Evolutionary conservation across 2,888 invertebrate genomes (phyloP), one percentile per base, ranked within the genome.

Genomic region (Melinaea marsaeus): DNA sequence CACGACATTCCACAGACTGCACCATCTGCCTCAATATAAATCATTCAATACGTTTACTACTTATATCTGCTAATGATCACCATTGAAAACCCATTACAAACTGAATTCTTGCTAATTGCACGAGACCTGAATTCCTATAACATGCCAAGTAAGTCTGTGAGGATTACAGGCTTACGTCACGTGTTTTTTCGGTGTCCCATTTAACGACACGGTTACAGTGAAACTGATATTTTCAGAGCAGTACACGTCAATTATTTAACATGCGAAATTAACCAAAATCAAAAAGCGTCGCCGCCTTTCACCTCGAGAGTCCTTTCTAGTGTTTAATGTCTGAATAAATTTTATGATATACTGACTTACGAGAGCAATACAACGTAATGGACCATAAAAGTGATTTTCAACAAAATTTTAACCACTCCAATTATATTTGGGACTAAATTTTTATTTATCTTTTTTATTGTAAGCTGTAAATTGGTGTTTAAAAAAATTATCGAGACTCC

Each of bases 251-350:
- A 78, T 81, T 77, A 63, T 70, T 73, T 68, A 65, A 70, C 64
- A 72, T 71, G 71, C 69, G 69, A 75, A 77, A 78, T 81, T 77
- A 75, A 77, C 72, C 67, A 78, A 83, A 80, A 80, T 76, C 72
- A 73, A 76, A 76, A 75, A 75, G 70, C 75, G 64, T 74, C 67
- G 65, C 72, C 64, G 73, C 77, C 82, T 83, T 84, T 83, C 81
- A 81, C 83, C 79, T 79, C 74, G 67, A 60, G 69, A 76, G 75
- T 82, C 80, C 84, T 79, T 79, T 81, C 79, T 84, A 82, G 77
- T 74, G 74, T 75, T 81, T 79, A 77, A 80, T 76, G 71, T 77
- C 72, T 71, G 74, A 72, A 79, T 78, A 75, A 70, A 78, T 75
- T 78, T 78, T 77, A 78, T 79, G 74, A 80, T 81, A 79, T 78